Evolutionary conservation across 2,888 invertebrate genomes (phyloP), one percentile per base, ranked within the genome.

Genomic region (Thecophora atra): DNA sequence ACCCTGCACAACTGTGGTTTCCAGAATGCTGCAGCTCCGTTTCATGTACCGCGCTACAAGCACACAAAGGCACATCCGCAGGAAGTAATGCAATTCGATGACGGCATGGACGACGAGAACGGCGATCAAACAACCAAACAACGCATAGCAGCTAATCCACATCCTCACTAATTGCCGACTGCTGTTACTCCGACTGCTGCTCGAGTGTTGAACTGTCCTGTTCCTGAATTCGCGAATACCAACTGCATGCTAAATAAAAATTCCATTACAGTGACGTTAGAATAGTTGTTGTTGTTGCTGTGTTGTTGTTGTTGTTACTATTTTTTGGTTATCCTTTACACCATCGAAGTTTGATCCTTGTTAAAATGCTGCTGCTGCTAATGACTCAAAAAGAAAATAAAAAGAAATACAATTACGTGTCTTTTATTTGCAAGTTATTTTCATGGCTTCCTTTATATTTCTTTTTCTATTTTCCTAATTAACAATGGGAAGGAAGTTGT

Each of bases 21-120:
- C 92, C 76, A 91, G 87, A 77, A 94, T 89, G 80, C 89, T 89
- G 73, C 89, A 88, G 79, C 88, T 89, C 73, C 89, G 89, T 86
- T 92, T 91, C 81, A 90, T 90, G 74, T 91, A 88, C 74, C 90
- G 88, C 37, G 92, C 92, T 76, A 90, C 87, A 76, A 92, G 78
- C 63, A 93, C 90, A 77, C 91, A 91, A 77, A 93, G 87, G 77
- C 90, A 88, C 83, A 92, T 90, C 79, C 94, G 89, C 76, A 91
- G 82, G 81, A 94, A 91, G 84, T 94, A 94, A 84, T 93, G 92
- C 58, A 94, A 85, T 85, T 94, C 94, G 79, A 91, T 88, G 71
- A 90, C 82, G 66, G 89, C 86, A 81, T 92, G 91, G 8, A 92
- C 82, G 42, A 91, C 78, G 73, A 91, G 78, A 44, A 86, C 73